Base-by-base conservation (phyloP, 2,888 invertebrate species). In the Philhelius pedissequus region DNA sequence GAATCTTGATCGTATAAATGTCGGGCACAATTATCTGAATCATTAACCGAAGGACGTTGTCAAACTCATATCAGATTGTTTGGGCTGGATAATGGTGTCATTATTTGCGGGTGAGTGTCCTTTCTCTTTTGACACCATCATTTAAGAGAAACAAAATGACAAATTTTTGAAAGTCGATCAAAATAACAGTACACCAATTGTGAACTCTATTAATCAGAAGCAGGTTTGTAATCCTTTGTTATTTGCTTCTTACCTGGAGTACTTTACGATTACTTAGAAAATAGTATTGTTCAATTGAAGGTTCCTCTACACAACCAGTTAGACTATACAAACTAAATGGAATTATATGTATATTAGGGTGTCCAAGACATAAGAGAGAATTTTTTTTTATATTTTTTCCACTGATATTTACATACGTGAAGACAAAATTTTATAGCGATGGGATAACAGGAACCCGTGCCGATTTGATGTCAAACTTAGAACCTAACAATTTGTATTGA, bases 1-100 rank as follows among this genome's bases (percentile, higher is more conserved):
- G 74, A 66, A 79, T 84, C 79, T 75, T 70, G 80, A 84, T 84
- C 80, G 75, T 70, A 84, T 84, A 75, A 84, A 80, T 84, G 84
- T 84, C 84, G 75, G 75, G 75, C 80, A 80, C 48, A 75, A 75
- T 84, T 75, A 80, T 80, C 45, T 66, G 80, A 84, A 70, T 84
- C 80, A 84, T 84, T 84, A 80, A 74, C 66, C 84, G 30, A 70
- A 84, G 58, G 75, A 75, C 54, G 60, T 71, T 84, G 75, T 69
- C 80, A 84, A 80, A 80, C 62, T 75, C 79, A 48, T 71, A 75
- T 71, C 75, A 66, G 80, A 70, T 79, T 66, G 68, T 71, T 70
- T 64, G 66, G 38, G 32, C 56, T 27, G 27, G 13, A 66, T 38
- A 77, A 70, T 76, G 52, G 43, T 22, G 38, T 18, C 20, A 35